Evolutionary conservation across 2,888 invertebrate species (phyloP).

Genomic region (Orchestes rusci): DNA sequence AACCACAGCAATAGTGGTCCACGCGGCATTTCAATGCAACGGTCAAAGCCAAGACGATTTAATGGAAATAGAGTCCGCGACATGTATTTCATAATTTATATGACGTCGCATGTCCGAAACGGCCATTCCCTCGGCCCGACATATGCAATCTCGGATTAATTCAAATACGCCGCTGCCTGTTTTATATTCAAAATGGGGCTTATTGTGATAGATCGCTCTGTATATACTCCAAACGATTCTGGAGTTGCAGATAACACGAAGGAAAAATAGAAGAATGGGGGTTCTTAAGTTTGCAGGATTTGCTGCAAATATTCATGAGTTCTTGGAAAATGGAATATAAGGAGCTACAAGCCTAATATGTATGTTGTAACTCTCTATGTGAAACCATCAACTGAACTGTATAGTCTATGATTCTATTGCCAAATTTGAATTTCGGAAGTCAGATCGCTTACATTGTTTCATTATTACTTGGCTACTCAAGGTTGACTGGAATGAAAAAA

Average conservation of each 20-base stretch:
- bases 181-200: slow-evolving; percentile 14
- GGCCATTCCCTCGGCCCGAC: slow-evolving; percentile 9
- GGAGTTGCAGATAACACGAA: slow-evolving; percentile 1
- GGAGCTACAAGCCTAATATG: too few species aligned
- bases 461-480: too few species aligned
- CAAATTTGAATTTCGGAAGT: too few species aligned
- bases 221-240: background rate
- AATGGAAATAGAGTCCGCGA: slow-evolving; percentile 31
- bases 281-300: too few species aligned
- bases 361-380: too few species aligned
- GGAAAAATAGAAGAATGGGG: background rate
- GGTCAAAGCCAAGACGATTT: slow-evolving; percentile 26
- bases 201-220: too few species aligned
- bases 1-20: background rate
- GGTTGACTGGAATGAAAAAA: too few species aligned
- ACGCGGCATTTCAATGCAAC: slow-evolving; percentile 5
- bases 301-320: too few species aligned
- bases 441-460: too few species aligned
- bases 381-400: too few species aligned
- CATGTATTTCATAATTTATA: slow-evolving; percentile 34
- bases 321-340: too few species aligned
- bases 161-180: slow-evolving; percentile 9
- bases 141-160: slow-evolving; percentile 16
- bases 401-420: too few species aligned
- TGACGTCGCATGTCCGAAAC: slow-evolving; percentile 26